phyloP scores from a whole-genome alignment of 2,888 invertebrate species.

The Candidula unifasciata region DNA sequence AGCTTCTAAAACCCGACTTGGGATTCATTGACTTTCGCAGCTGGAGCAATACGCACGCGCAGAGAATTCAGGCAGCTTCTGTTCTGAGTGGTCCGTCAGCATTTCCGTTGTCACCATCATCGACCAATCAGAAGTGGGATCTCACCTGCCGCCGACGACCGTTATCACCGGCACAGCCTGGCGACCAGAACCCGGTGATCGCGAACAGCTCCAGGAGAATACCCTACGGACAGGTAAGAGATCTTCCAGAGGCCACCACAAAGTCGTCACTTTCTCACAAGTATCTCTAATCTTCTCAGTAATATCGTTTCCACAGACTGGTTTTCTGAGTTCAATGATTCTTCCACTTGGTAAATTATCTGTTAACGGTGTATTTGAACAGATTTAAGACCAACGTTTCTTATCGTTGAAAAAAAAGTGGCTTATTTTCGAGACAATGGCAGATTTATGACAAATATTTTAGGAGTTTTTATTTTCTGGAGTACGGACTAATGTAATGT shows the following conservation, averaged over 20 bases:
- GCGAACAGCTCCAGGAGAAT: not conserved
- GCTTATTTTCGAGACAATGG: no score
- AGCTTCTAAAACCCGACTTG: not conserved
- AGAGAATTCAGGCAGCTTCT: not conserved
- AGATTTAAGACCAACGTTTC: no score
- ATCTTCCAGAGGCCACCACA: not conserved
- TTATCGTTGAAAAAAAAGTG: no score
- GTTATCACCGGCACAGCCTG: constrained; percentile 1
- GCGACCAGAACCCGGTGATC: constrained; percentile 16
- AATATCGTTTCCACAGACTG: no score
- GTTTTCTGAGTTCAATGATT: no score
- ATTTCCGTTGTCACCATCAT: not conserved
- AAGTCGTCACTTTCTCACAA: no score
- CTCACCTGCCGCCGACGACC: constrained; percentile 22
- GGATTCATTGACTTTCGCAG: not conserved
- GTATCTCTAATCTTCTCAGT: no score
- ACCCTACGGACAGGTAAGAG: constrained; percentile 12
- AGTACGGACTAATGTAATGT: no score
- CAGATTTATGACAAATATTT: no score
- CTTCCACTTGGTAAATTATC: no score
- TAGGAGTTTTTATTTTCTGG: no score
- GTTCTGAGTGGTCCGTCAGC: constrained; percentile 23
- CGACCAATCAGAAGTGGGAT: constrained; percentile 10
- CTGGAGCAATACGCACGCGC: constrained; percentile 17
- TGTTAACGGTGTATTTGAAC: no score